These are phyloP conservation scores for Physocephala rufipes DNA, from an alignment of 2,888 invertebrate genomes.

Conservation along the genomic window DNA sequence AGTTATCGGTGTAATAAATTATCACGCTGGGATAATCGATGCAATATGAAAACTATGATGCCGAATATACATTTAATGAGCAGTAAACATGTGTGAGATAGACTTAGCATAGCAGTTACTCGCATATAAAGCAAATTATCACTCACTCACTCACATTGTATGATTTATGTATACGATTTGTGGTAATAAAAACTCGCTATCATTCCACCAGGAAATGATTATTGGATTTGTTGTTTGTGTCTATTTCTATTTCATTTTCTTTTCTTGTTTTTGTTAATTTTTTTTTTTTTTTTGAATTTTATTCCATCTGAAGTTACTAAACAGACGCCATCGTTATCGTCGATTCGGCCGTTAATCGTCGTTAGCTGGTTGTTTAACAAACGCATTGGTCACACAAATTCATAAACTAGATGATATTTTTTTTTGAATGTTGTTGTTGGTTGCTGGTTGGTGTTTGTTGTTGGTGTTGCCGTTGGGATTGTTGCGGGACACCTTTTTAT, in stretches of 20 bases:
- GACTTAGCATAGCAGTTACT: not conserved
- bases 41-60: too few relatives aligned
- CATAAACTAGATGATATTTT: slow-evolving; percentile 18
- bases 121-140: not conserved
- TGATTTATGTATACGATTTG: not conserved
- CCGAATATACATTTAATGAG: too few relatives aligned
- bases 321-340: slow-evolving; percentile 33
- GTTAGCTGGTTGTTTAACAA: slow-evolving; percentile 31
- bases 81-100: too few relatives aligned
- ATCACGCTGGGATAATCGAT: slow-evolving; percentile 6
- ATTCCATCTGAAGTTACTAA: not conserved
- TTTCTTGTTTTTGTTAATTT: not conserved
- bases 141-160: not conserved
- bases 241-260: slow-evolving; percentile 17
- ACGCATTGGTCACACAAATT: slow-evolving; percentile 24
- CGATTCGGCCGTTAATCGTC: too few relatives aligned
- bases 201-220: too few relatives aligned
- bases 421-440: slow-evolving; percentile 31
- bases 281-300: too few relatives aligned
- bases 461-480: slow-evolving; percentile 23
- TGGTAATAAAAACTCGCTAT: too few relatives aligned
- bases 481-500: slow-evolving; percentile 43
- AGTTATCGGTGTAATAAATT: slow-evolving; percentile 28
- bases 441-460: slow-evolving; percentile 20
- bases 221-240: slow-evolving; percentile 25